Conservation (phyloP, 2,797 vertebrate genomes). For the Menidia menidia region DNA sequence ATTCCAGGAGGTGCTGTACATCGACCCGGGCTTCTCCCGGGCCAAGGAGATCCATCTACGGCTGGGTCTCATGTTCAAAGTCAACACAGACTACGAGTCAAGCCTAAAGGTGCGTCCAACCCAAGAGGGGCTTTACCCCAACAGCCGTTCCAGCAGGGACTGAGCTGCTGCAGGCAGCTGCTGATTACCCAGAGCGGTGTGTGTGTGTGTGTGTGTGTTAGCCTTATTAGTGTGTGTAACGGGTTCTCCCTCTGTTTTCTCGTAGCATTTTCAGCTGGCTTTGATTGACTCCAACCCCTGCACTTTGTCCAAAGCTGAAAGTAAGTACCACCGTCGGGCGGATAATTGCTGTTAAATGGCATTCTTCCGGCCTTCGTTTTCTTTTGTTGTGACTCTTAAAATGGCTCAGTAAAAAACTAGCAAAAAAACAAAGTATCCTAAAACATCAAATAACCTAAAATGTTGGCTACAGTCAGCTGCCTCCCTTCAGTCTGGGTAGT, state of each 20-base stretch:
- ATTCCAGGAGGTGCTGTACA: conserved; percentile 99
- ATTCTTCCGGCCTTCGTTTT: not conserved
- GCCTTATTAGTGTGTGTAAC: not conserved
- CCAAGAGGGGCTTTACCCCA: too few relatives aligned
- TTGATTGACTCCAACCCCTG: conserved; percentile 99
- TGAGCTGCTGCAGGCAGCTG: not conserved
- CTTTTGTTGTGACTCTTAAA: not conserved
- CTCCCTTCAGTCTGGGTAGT: conserved; percentile 17
- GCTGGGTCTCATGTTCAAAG: conserved; percentile 99
- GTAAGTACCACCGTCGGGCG: conserved; percentile 82
- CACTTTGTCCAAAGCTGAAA: conserved; percentile 99
- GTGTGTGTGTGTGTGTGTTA: too few relatives aligned
- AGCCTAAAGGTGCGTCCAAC: conserved; percentile 91
- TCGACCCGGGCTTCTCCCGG: conserved; percentile 97
- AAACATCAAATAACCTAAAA: not conserved
- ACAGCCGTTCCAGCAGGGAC: too few relatives aligned
- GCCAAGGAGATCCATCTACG: conserved; percentile 99
- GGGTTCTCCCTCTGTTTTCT: conserved; percentile 4
- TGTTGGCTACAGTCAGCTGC: conserved; percentile 21
- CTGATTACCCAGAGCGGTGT: not conserved
- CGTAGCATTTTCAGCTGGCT: conserved; percentile 99
- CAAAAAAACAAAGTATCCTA: too few relatives aligned
- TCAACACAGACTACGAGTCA: conserved; percentile 98
- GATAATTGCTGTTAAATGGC: not conserved
- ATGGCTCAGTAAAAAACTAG: not conserved